phyloP scores from a whole-genome alignment of 1,140 invertebrate genomes.

The Tenebrio molitor region DNA sequence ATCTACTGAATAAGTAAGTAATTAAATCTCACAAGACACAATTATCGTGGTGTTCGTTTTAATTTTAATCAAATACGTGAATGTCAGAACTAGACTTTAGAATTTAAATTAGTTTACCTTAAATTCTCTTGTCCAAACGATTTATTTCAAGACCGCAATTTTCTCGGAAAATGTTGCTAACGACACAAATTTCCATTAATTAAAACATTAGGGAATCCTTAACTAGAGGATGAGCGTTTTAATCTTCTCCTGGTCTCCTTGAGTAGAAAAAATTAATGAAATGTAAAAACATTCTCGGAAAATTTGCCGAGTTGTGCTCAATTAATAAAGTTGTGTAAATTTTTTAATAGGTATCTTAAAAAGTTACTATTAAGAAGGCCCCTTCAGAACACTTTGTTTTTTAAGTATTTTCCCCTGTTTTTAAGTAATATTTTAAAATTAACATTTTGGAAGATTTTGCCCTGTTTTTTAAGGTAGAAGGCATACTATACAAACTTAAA shows the following conservation, averaged over 20 bases:
- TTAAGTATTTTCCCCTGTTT: too few relatives aligned
- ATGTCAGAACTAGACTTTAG: too few relatives aligned
- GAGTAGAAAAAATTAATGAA: slow-evolving; percentile 30
- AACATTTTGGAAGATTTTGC: too few relatives aligned
- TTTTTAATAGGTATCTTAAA: slow-evolving; percentile 20
- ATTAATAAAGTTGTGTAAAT: slow-evolving; percentile 24
- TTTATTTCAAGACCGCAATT: background rate
- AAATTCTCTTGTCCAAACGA: background rate
- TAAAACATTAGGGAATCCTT: slow-evolving; percentile 25
- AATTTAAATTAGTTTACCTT: slow-evolving; percentile 13
- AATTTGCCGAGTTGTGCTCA: slow-evolving; percentile 17
- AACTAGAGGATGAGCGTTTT: slow-evolving; percentile 32
- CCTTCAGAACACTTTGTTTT: too few relatives aligned
- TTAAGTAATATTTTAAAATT: too few relatives aligned
- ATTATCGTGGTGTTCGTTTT: too few relatives aligned
- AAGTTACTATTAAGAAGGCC: too few relatives aligned
- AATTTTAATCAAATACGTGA: too few relatives aligned
- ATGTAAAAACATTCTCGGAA: slow-evolving; percentile 21
- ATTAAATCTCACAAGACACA: too few relatives aligned
- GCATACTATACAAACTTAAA: too few relatives aligned
- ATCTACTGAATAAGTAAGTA: too few relatives aligned
- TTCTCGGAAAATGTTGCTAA: background rate
- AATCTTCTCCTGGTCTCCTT: slow-evolving; percentile 19
- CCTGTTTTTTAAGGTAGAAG: too few relatives aligned
- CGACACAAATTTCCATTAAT: slow-evolving; percentile 30